Base-by-base conservation (phyloP, 1,140 invertebrate genomes). In the Drosophila ogumai region DNA sequence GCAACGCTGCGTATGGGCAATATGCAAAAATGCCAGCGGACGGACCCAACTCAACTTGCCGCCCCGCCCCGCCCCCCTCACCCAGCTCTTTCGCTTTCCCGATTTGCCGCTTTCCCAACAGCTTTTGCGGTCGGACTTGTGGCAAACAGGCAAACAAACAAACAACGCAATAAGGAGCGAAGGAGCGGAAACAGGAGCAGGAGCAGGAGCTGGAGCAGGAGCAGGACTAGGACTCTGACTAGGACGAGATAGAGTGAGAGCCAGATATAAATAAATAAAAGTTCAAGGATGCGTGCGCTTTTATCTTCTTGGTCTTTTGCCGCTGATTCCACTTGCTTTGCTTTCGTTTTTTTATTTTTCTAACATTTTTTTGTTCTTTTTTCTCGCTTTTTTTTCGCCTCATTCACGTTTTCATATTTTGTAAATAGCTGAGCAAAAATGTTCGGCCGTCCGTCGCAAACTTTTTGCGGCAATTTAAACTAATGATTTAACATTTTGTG, bases 251-350 rank as follows among this genome's bases (percentile, higher is more conserved):
- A 32, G 73, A 44, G 56, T 55, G 56, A 73, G 67, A 74, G 49
- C 75, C 50, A 73, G 72, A 87, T 88, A 88, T 84, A 88, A 88
- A 88, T 90, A 90, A 88, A 87, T 90, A 90, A 90, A 88, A 88
- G 87, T 88, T 88, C 85, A 88, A 88, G 85, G 85, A 88, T 88
- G 85, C 84, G 84, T 87, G 84, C 84, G 84, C 82, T 87, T 87
- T 87, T 87, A 87, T 87, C 82, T 87, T 76, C 56, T 74, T 77
- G 75, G 75, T 78, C 75, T 78, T 78, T 78, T 78, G 75, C 75
- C 56, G 75, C 64, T 77, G 75, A 77, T 77, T 77, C 82, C 80
- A 86, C 82, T 86, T 82, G 82, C 65, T 85, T 87, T 88, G 69
- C 84, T 78, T 88, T 82, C 69, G 69, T 73, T 73, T 73, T 72